Evolutionary conservation across 1,140 invertebrate genomes (phyloP), one percentile per base, ranked within the genome.

Genomic region (Phenacoccus solenopsis): DNA sequence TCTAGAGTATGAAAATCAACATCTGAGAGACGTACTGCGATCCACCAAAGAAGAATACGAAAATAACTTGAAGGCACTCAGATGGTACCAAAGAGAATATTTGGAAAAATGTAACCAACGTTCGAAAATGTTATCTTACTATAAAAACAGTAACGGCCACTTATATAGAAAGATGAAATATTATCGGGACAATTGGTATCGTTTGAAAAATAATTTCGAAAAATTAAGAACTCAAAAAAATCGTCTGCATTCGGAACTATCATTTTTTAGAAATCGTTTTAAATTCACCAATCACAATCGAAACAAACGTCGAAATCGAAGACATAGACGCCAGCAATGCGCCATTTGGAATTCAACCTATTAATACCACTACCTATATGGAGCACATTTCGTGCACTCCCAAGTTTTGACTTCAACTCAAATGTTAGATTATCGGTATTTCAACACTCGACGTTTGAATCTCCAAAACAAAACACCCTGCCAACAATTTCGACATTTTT

Each of bases 101-200:
- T 27, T 64, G 22, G 59, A 64, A 64, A 64, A 64, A 64, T 64
- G 59, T 22, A 64, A 64, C 22, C 59, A 64, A 64, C 59, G 59
- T 64, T 64, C 59, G 59, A 64, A 64, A 64, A 64, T 64, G 59
- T 64, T 64, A 27, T 64, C 59, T 64, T 64, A 64, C 59, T 64
- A 64, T 22, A 24, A 64, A 20, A 64, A 64, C 9, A 64, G 59
- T 20, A 64, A 25, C 59, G 59, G 59, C 9, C 21, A 64, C 25
- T 27, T 64, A 22, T 64, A 64, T 27, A 9, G 59, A 4, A 64
- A 64, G 20, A 64, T 64, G 59, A 24, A 27, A 16, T 64, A 64
- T 27, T 64, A 64, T 27, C 59, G 59, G 22, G 59, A 64, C 59
- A 64, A 27, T 24, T 64, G 59, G 59, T 64, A 64, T 64, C 59